A percentile compares a stretch with the other conserved stretches of the same genome.
These are phyloP conservation scores for Chionodraco myersi DNA, from an alignment of 2,113 vertebrate species.

Conservation along the genomic window DNA sequence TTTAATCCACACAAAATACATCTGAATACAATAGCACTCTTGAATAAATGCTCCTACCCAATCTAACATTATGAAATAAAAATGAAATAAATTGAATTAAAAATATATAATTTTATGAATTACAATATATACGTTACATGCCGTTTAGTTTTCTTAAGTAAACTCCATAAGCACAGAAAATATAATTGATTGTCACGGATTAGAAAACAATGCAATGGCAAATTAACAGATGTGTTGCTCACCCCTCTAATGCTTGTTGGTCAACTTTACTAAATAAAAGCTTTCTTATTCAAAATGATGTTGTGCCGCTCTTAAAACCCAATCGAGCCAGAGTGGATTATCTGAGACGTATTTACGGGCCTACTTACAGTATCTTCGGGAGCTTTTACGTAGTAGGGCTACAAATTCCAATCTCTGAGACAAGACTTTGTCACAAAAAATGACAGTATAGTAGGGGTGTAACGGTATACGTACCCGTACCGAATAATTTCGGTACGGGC, in stretches of 20 bases:
- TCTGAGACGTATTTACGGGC: neutral
- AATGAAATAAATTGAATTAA: neutral
- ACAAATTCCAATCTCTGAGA: constrained; percentile 69
- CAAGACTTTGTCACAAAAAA: constrained; percentile 54
- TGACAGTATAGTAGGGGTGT: neutral
- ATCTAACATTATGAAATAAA: neutral
- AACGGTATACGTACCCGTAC: too few relatives aligned
- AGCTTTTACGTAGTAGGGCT: neutral
- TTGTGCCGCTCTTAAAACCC: neutral
- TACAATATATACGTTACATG: too few relatives aligned
- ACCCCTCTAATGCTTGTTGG: constrained; percentile 82
- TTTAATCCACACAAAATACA: constrained; percentile 5
- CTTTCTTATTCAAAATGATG: constrained; percentile 42
- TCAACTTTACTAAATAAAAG: constrained; percentile 83
- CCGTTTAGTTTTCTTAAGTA: constrained; percentile 25
- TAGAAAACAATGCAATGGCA: constrained; percentile 59
- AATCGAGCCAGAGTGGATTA: constrained; percentile 2
- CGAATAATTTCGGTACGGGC: too few relatives aligned
- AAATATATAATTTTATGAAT: too few relatives aligned
- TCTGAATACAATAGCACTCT: constrained; percentile 19
- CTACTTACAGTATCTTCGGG: neutral
- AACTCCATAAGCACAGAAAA: constrained; percentile 18
- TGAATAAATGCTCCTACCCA: constrained; percentile 36
- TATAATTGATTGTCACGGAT: constrained; percentile 7
- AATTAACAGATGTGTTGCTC: constrained; percentile 72